These are phyloP conservation scores for Metallyticus violacea DNA, from an alignment of 2,888 invertebrate genomes.

Conservation along the genomic window DNA sequence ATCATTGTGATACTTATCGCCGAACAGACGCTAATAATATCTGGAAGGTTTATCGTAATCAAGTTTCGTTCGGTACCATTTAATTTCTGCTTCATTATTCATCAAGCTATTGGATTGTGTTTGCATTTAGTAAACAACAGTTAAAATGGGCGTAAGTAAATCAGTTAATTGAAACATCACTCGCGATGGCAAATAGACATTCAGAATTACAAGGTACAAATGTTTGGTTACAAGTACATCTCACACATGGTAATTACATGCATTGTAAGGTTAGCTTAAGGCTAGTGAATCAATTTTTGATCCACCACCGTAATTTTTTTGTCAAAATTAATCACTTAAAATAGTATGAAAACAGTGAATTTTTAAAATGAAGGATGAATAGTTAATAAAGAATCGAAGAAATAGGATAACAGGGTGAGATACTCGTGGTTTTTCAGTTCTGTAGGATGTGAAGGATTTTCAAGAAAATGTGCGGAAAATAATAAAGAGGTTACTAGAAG, in stretches of 20 bases:
- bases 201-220: not conserved
- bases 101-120: not conserved
- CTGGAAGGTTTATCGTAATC: not conserved
- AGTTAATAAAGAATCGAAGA: no score
- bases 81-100: not conserved
- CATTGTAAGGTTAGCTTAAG: no score
- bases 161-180: not conserved
- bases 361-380: no score
- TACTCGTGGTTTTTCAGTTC: no score
- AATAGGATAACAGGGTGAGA: no score
- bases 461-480: no score
- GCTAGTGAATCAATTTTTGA: not conserved
- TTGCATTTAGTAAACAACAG: not conserved
- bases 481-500: no score
- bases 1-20: not conserved
- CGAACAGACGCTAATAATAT: not conserved
- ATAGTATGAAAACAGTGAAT: no score
- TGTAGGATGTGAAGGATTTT: no score
- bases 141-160: not conserved
- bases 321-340: no score
- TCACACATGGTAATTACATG: not conserved
- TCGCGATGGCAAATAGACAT: not conserved
- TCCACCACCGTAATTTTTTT: no score
- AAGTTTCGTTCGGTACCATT: not conserved
- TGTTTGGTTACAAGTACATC: not conserved